phyloP scores from a whole-genome alignment of 1,140 invertebrate genomes.

The Aphaenogaster floridana region DNA sequence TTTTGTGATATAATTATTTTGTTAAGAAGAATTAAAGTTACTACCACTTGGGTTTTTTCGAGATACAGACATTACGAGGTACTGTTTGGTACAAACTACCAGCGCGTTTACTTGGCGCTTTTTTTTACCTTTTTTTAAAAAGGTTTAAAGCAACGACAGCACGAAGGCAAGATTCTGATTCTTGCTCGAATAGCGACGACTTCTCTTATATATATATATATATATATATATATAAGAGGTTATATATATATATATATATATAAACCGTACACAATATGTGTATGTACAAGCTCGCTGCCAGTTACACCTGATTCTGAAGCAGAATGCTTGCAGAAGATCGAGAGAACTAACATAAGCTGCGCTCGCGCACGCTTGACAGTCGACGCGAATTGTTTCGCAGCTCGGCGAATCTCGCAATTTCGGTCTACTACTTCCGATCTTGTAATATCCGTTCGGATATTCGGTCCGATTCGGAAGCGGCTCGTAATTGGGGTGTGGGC shows the following conservation, averaged over 20 bases:
- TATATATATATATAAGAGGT: too few relatives aligned
- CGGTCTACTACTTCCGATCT: not conserved
- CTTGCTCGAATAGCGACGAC: slow-evolving; percentile 35
- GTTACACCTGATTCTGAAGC: slow-evolving; percentile 34
- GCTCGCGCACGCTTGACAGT: slow-evolving; percentile 30
- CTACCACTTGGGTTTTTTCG: too few relatives aligned
- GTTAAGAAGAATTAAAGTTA: too few relatives aligned
- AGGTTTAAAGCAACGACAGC: slow-evolving; percentile 36
- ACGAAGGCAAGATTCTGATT: slow-evolving; percentile 51
- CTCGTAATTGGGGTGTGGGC: not conserved
- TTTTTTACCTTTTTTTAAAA: too few relatives aligned
- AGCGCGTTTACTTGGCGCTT: too few relatives aligned
- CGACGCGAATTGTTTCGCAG: slow-evolving; percentile 44
- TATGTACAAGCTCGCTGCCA: slow-evolving; percentile 32
- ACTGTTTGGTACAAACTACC: too few relatives aligned
- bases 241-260: too few relatives aligned
- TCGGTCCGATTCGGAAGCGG: not conserved
- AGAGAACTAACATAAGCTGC: not conserved
- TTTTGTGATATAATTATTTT: too few relatives aligned
- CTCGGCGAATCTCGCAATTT: slow-evolving; percentile 37
- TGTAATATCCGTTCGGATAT: slow-evolving; percentile 15
- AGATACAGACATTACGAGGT: too few relatives aligned
- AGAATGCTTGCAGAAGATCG: slow-evolving; percentile 20
- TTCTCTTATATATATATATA: not conserved
- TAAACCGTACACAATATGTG: slow-evolving; percentile 7